Evolutionary conservation across 2,888 invertebrate species (phyloP).

Genomic region (Synergus umbraculus): DNA sequence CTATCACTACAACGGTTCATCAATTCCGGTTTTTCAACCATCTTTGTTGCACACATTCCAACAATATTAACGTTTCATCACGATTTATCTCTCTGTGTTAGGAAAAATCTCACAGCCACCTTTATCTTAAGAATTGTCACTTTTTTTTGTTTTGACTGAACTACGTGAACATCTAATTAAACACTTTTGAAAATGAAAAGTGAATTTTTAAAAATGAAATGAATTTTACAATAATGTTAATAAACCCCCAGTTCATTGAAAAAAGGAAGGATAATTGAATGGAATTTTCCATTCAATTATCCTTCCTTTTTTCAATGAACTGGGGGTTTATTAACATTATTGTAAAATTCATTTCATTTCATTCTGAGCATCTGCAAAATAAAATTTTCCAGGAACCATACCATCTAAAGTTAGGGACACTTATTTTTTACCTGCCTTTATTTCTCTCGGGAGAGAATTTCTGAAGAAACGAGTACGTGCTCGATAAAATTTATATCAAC

Average conservation of each 20-base stretch:
- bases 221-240: too few relatives aligned
- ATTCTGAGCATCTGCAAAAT: background rate
- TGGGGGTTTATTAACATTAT: too few relatives aligned
- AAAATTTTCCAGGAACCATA: background rate
- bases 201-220: too few relatives aligned
- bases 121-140: too few relatives aligned
- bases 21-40: background rate
- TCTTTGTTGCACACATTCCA: background rate
- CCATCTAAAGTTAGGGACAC: background rate
- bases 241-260: too few relatives aligned
- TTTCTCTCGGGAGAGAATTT: background rate
- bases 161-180: too few relatives aligned
- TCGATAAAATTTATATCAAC: slow-evolving; percentile 7
- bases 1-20: slow-evolving; percentile 42
- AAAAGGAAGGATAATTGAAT: background rate
- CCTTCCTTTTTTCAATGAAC: too few relatives aligned
- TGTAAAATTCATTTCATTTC: too few relatives aligned
- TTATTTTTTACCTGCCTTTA: background rate
- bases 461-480: background rate
- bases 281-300: background rate
- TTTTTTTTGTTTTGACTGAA: too few relatives aligned
- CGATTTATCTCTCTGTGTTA: background rate
- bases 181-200: too few relatives aligned
- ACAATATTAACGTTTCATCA: background rate
- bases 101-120: too few relatives aligned